Conservation (phyloP, 2,888 invertebrate genomes). For the Temnothorax unifasciatus region DNA sequence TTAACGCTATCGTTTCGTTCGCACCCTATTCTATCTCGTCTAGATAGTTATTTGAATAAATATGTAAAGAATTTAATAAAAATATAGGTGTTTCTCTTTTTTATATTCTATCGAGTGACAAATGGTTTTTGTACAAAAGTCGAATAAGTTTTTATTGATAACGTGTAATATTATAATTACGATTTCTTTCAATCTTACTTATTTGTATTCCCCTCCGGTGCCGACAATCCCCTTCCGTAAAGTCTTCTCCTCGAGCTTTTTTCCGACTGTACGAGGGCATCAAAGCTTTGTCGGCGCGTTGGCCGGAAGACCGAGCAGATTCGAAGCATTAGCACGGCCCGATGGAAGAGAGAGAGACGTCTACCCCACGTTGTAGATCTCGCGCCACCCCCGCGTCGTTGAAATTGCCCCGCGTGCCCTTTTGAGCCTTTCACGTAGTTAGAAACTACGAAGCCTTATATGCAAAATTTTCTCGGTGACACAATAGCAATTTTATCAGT, state of each 20-base stretch:
- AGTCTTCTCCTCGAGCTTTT: constrained; percentile 56
- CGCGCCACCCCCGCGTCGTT: constrained; percentile 39
- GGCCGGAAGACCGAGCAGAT: constrained; percentile 81
- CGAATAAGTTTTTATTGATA: not conserved
- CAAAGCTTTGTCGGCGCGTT: constrained; percentile 80
- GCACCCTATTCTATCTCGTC: not conserved
- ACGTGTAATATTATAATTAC: constrained; percentile 24
- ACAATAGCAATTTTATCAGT: not conserved
- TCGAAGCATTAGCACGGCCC: constrained; percentile 78
- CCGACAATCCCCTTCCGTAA: constrained; percentile 25
- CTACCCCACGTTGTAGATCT: constrained; percentile 45
- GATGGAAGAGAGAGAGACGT: constrained; percentile 68
- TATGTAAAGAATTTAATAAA: not conserved
- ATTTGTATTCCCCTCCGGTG: constrained; percentile 1
- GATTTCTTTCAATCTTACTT: constrained; percentile 5
- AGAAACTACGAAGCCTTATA: not conserved
- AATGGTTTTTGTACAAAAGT: not conserved
- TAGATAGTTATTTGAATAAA: constrained; percentile 9
- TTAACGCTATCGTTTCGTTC: not conserved
- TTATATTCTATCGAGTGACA: not conserved
- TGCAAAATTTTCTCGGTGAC: not conserved
- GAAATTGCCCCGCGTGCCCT: constrained; percentile 41
- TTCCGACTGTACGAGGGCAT: constrained; percentile 68
- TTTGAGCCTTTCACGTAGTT: not conserved
- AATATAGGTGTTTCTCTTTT: not conserved